Percentiles rank a stretch among this genome's conserved stretches.
These are phyloP conservation scores for Sebastes baramenuke DNA, from an alignment of 2,797 vertebrate genomes.

Conservation along the genomic window DNA sequence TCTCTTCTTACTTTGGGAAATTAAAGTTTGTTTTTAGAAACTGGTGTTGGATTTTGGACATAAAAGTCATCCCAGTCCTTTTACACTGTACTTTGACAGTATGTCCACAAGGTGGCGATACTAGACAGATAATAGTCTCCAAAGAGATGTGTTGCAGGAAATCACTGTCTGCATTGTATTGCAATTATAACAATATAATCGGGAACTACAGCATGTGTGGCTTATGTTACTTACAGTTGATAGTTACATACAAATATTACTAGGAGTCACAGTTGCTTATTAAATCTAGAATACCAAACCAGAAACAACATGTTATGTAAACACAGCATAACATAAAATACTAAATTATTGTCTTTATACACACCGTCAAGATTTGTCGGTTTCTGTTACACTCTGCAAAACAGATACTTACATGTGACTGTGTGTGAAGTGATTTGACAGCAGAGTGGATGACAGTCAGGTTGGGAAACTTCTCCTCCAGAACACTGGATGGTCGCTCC, in stretches of 20 bases:
- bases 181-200: background rate
- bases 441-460: conserved; percentile 89
- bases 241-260: background rate
- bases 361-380: background rate
- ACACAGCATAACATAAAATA: background rate
- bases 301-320: background rate
- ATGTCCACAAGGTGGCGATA: conserved; percentile 65
- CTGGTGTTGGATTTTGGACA: background rate
- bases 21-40: background rate
- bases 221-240: background rate
- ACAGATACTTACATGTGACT: conserved; percentile 82
- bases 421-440: conserved; percentile 84
- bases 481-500: conserved; percentile 84
- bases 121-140: background rate
- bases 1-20: background rate
- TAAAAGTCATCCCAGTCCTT: background rate
- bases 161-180: background rate
- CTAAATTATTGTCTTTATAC: background rate
- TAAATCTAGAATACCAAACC: background rate
- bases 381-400: background rate
- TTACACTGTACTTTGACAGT: background rate
- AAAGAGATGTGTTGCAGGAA: background rate
- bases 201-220: background rate
- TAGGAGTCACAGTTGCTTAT: background rate
- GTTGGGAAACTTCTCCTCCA: conserved; percentile 89